A percentile compares a stretch with the other conserved stretches of the same genome.
Evolutionary conservation across 2,888 invertebrate genomes (phyloP).

Genomic region (Acrobasis consociella): DNA sequence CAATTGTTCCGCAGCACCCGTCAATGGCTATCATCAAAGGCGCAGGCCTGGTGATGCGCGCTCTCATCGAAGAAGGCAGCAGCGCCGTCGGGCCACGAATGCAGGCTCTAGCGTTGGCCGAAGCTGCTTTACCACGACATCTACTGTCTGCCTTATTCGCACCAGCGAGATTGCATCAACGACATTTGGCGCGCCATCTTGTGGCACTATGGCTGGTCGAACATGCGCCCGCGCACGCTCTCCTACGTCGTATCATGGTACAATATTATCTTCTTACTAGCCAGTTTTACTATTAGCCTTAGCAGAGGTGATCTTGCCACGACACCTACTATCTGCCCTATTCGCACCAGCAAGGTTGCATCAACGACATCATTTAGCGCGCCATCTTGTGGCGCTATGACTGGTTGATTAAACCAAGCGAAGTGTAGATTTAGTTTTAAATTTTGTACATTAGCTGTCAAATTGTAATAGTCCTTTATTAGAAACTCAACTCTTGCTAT

Average conservation of each 20-base stretch:
- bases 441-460: too few species aligned
- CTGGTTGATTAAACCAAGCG: constrained; percentile 86
- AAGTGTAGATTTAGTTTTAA: too few species aligned
- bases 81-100: constrained; percentile 95
- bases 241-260: constrained; percentile 95
- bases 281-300: constrained; percentile 84
- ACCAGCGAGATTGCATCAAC: constrained; percentile 90
- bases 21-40: constrained; percentile 99
- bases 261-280: constrained; percentile 32
- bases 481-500: too few species aligned
- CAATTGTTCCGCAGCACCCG: constrained; percentile 87
- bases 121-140: constrained; percentile 97
- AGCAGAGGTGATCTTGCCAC: constrained; percentile 97
- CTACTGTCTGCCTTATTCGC: constrained; percentile 96
- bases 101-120: constrained; percentile 97
- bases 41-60: constrained; percentile 98
- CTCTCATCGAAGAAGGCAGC: constrained; percentile 98
- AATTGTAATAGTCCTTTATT: too few species aligned
- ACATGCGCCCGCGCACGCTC: constrained; percentile 94
- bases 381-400: constrained; percentile 97
- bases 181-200: constrained; percentile 95
- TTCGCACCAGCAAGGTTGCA: constrained; percentile 94
- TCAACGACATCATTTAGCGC: constrained; percentile 95
- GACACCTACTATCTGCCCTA: constrained; percentile 95
- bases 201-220: constrained; percentile 98